phyloP scores from a whole-genome alignment of 1,140 invertebrate species.

The Eueides isabella region DNA sequence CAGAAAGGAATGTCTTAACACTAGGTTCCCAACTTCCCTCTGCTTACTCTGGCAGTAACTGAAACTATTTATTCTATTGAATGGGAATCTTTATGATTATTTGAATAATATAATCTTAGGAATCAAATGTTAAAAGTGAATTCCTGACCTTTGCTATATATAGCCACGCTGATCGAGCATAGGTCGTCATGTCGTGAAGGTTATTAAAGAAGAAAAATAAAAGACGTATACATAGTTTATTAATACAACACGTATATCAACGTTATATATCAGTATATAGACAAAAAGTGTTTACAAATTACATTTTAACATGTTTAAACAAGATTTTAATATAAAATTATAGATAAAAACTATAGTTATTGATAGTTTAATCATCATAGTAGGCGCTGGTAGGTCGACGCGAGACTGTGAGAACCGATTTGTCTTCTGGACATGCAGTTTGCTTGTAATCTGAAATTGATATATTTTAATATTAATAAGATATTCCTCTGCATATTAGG shows the following conservation, averaged over 20 bases:
- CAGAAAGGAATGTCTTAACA: too few species aligned
- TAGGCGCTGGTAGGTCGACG: slow-evolving; percentile 65
- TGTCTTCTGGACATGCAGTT: slow-evolving; percentile 68
- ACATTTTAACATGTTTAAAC: neutral
- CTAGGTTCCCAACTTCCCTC: too few species aligned
- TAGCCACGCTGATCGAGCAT: neutral
- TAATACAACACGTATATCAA: neutral
- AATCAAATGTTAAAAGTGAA: neutral
- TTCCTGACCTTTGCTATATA: slow-evolving; percentile 6
- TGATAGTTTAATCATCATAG: slow-evolving; percentile 56
- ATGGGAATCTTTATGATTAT: too few species aligned
- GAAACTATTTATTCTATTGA: too few species aligned
- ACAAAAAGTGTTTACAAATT: neutral
- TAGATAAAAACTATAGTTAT: neutral
- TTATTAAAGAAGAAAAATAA: neutral
- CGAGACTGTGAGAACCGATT: slow-evolving; percentile 63
- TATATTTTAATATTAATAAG: slow-evolving; percentile 3
- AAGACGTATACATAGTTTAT: neutral
- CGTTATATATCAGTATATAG: neutral
- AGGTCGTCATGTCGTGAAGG: neutral
- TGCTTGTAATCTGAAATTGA: slow-evolving; percentile 72
- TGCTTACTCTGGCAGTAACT: too few species aligned
- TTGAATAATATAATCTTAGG: too few species aligned
- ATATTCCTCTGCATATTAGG: neutral
- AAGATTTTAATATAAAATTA: neutral